These are phyloP conservation scores for Microtus richardsoni DNA, from an alignment of 2,113 vertebrate species.

Conservation along the genomic window DNA sequence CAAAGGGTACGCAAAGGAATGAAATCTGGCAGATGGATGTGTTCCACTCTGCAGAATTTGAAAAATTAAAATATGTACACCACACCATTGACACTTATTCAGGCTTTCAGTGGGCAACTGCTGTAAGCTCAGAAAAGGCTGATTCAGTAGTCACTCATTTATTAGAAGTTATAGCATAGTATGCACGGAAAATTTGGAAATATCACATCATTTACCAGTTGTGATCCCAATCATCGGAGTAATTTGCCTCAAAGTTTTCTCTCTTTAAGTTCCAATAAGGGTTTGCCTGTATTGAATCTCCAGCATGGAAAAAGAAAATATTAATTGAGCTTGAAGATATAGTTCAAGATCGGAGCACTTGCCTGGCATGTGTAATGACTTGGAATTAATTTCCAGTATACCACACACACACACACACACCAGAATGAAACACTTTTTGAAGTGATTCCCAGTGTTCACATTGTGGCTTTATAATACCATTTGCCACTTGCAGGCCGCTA, in stretches of 20 bases:
- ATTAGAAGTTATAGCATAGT: background rate
- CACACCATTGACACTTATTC: too few relatives aligned
- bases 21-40: too few relatives aligned
- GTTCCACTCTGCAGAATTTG: too few relatives aligned
- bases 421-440: background rate
- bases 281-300: background rate
- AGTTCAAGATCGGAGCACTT: background rate
- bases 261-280: background rate
- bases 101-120: too few relatives aligned
- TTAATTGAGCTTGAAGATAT: background rate
- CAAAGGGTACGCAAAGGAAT: too few relatives aligned
- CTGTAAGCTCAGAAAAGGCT: too few relatives aligned
- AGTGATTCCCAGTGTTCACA: background rate
- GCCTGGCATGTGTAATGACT: background rate
- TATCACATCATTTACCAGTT: background rate
- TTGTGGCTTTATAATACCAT: background rate
- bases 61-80: too few relatives aligned
- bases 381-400: background rate
- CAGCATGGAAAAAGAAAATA: background rate
- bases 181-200: background rate
- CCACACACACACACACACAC: background rate
- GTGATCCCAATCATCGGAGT: background rate
- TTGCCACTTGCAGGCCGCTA: background rate
- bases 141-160: too few relatives aligned
- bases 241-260: constrained; percentile 26